phyloP scores from a whole-genome alignment of 2,797 vertebrate species.

The Vireo griseus region DNA sequence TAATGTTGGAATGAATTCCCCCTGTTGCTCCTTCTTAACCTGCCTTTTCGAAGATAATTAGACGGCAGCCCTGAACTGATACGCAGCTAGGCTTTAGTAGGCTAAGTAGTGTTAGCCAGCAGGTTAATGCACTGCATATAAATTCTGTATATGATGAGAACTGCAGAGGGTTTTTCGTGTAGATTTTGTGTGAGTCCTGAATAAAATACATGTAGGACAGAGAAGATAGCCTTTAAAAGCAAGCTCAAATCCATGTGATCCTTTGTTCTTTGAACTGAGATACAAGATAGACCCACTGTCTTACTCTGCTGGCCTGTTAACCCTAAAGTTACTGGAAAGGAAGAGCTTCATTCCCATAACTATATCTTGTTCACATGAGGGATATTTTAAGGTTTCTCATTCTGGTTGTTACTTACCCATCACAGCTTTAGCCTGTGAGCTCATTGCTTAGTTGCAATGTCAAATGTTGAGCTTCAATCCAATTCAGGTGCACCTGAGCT shows the following conservation, averaged over 20 bases:
- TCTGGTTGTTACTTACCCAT: neutral
- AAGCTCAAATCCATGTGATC: neutral
- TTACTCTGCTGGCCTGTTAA: neutral
- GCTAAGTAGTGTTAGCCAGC: neutral
- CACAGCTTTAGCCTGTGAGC: neutral
- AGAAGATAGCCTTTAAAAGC: neutral
- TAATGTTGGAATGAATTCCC: neutral
- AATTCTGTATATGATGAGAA: neutral
- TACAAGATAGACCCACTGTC: neutral
- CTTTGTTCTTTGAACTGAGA: neutral
- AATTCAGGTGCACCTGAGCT: accelerated
- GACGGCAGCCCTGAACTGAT: neutral
- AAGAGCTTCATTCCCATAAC: neutral
- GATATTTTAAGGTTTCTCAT: neutral
- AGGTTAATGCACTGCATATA: neutral
- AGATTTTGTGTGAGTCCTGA: neutral
- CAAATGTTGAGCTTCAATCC: neutral
- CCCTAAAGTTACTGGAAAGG: neutral
- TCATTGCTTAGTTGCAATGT: neutral
- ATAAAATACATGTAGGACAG: neutral
- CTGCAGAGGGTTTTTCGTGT: neutral
- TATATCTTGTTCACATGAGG: neutral
- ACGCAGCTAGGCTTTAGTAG: neutral
- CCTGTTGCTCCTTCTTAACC: neutral
- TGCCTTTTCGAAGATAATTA: neutral